Conservation (phyloP, 2,113 vertebrate genomes). For the Gasterosteus nipponicus region DNA sequence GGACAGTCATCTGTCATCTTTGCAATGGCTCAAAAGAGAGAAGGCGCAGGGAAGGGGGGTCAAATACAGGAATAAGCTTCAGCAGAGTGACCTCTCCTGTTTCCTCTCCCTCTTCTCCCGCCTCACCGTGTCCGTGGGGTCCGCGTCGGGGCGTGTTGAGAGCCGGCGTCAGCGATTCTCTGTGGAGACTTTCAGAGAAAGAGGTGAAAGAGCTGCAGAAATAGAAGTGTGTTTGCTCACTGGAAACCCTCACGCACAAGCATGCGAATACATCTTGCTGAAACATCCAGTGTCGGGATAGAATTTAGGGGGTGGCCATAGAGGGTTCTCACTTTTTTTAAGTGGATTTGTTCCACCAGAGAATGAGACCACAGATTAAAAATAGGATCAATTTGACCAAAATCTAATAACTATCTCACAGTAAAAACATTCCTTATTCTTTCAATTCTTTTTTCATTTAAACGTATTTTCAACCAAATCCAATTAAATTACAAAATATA, state of each 20-base stretch:
- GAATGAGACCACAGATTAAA: not conserved
- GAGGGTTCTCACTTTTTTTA: conserved; percentile 1
- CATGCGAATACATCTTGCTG: conserved; percentile 33
- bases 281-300: conserved; percentile 3
- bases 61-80: conserved; percentile 35
- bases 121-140: conserved; percentile 9
- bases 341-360: not conserved
- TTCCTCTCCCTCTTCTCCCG: conserved; percentile 1
- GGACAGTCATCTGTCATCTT: conserved; percentile 51
- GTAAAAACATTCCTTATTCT: not conserved
- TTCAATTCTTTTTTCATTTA: not conserved
- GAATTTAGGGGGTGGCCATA: conserved; percentile 22
- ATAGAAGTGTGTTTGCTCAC: conserved; percentile 76
- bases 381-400: not conserved
- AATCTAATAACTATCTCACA: not conserved
- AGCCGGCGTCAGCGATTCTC: conserved; percentile 43
- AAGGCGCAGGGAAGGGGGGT: conserved; percentile 17
- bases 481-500: not conserved
- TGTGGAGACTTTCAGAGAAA: conserved; percentile 48
- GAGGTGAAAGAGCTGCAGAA: conserved; percentile 56
- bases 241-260: conserved; percentile 61
- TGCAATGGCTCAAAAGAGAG: conserved; percentile 42
- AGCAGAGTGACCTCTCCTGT: conserved; percentile 32
- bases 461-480: not conserved
- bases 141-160: conserved; percentile 26